These are phyloP conservation scores for Rhea pennata DNA, from an alignment of 2,113 vertebrate genomes.

Conservation along the genomic window DNA sequence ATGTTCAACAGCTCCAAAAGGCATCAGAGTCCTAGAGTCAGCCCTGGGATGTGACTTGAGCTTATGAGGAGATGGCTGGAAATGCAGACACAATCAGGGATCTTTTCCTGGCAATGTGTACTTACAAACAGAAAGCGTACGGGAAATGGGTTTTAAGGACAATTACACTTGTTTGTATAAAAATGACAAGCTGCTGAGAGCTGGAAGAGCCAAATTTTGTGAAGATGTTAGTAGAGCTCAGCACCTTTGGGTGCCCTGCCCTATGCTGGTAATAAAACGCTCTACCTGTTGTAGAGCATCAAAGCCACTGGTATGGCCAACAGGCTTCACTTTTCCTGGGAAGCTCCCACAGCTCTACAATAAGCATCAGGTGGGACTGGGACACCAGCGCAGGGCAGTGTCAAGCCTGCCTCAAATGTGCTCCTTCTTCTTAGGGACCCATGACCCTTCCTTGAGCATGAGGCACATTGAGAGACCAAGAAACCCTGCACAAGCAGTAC, in stretches of 20 bases:
- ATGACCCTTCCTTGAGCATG: background rate
- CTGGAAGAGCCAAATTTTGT: background rate
- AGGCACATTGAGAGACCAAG: background rate
- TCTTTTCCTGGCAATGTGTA: background rate
- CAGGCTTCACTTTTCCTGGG: background rate
- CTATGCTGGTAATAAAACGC: no score
- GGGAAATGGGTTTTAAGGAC: background rate
- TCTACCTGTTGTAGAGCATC: background rate
- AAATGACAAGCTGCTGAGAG: background rate
- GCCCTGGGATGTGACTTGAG: background rate
- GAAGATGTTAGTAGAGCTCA: no score
- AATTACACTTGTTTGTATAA: background rate
- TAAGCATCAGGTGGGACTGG: background rate
- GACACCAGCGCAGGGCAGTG: background rate
- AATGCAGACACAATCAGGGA: accelerated
- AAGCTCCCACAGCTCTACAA: background rate
- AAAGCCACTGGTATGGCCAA: background rate
- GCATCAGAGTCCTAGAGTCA: background rate
- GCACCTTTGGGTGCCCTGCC: background rate
- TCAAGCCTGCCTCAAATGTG: no score
- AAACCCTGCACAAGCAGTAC: background rate
- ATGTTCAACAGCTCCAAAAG: background rate
- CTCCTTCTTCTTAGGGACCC: background rate
- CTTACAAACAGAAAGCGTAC: background rate
- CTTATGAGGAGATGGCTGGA: background rate